Percentiles rank a stretch among this genome's conserved stretches.
Evolutionary conservation across 2,113 vertebrate genomes (phyloP).

Genomic region (Mystacornis crossleyi): DNA sequence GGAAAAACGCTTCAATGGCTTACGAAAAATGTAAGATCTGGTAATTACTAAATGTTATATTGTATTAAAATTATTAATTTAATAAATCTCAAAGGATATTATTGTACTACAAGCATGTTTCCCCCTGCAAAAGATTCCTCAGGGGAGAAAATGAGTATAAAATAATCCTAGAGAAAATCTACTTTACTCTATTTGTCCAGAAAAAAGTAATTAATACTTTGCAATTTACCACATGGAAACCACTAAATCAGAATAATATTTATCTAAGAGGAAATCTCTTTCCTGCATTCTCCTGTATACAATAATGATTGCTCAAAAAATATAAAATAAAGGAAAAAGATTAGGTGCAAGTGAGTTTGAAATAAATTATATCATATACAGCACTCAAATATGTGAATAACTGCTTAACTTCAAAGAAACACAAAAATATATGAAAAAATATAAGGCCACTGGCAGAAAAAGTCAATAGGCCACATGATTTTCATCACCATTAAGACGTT

Average conservation of each 20-base stretch:
- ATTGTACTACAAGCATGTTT: not conserved
- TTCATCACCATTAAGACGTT: not conserved
- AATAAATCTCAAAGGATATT: not conserved
- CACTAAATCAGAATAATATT: not conserved
- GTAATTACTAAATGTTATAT: not conserved
- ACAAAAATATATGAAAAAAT: not conserved
- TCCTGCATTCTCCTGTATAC: not conserved
- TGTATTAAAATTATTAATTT: not conserved
- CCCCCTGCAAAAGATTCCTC: not conserved
- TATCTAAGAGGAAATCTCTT: not conserved
- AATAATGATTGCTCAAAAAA: fast-evolving
- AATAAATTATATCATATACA: not conserved
- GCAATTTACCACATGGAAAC: not conserved
- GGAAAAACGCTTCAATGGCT: not conserved
- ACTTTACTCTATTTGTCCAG: not conserved
- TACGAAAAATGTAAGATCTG: not conserved
- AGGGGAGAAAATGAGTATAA: not conserved
- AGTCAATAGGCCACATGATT: not conserved
- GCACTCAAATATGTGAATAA: not conserved
- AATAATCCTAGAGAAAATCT: not conserved
- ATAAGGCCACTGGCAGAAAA: not conserved
- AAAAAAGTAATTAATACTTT: not conserved
- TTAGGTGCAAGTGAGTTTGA: not conserved
- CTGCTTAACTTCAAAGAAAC: not conserved
- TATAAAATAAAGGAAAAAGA: not conserved